Evolutionary conservation across 2,888 invertebrate genomes (phyloP), one percentile per base, ranked within the genome.

Genomic region (Uloborus plumipes): DNA sequence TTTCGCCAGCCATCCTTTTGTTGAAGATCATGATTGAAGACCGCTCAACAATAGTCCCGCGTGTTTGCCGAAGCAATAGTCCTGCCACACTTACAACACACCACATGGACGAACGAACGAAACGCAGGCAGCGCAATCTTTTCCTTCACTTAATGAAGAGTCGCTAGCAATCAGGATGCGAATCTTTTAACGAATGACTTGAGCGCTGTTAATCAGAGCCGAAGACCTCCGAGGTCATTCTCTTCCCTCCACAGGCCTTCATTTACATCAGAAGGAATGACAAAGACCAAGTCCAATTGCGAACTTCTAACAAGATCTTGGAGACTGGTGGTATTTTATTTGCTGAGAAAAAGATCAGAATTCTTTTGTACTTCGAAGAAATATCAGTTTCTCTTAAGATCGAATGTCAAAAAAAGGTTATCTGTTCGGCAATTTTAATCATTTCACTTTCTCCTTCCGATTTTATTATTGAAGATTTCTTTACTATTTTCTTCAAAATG

Each of bases 261-360:
- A 81, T 81, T 81, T 81, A 81, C 80, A 81, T 81, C 69, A 66
- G 61, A 62, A 69, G 69, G 50, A 61, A 58, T 66, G 66, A 71
- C 64, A 71, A 65, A 71, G 59, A 53, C 66, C 47, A 51, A 16
- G 47, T 15, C 22, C 61, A 55, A 18, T 39, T 39, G 39, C 58
- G 22, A 70, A 78, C 71, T 79, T 69, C 53, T 61, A 62, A 80
- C 66, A 69, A 73, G 72, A 73, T 73, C 50, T 18, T 18, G 20
- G 39, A 11, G 26, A 22, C 49, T 47, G 64, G 64, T 67, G 39
- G 47, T 59, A 59, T 51, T 67, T 67, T 67, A 50, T 75, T n/a
- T 18, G 58, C 18, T 18, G 47, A 9, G 9, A 11, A 39, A 39
- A 39, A 39, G 39, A 11, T 39, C 39, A 39, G 39, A 39, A 39